phyloP scores from a whole-genome alignment of 2,888 invertebrate genomes.

The Lacanobia wlatinum region DNA sequence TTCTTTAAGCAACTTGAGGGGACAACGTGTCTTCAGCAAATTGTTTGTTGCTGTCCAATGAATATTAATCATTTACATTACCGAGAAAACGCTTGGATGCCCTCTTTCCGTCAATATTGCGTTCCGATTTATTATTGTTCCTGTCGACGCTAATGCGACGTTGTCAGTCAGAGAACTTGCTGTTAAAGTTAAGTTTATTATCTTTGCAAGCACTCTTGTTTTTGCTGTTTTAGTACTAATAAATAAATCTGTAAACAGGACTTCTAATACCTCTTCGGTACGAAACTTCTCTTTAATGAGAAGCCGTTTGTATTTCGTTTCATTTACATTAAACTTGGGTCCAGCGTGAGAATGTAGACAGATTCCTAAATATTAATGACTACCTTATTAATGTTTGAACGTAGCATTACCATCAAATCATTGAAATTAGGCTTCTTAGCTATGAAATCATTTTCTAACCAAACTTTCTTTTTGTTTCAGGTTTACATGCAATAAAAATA shows the following conservation, averaged over 20 bases:
- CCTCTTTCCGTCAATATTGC: conserved; percentile 68
- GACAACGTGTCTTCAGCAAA: conserved; percentile 65
- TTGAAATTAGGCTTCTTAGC: conserved; percentile 27
- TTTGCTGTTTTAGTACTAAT: conserved; percentile 52
- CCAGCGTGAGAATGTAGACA: conserved; percentile 52
- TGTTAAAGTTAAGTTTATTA: conserved; percentile 45
- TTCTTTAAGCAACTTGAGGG: conserved; percentile 70
- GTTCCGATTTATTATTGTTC: conserved; percentile 74
- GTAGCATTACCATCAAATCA: conserved; percentile 49
- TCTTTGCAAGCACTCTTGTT: conserved; percentile 30
- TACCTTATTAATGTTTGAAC: conserved; percentile 50
- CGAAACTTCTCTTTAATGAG: conserved; percentile 40
- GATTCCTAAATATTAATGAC: conserved; percentile 57
- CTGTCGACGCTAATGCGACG: conserved; percentile 73
- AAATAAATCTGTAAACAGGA: conserved; percentile 52
- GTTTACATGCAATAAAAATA: conserved; percentile 91
- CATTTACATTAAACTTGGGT: conserved; percentile 37
- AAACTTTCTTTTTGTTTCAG: conserved; percentile 85
- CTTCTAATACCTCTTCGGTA: conserved; percentile 31
- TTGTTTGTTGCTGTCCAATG: conserved; percentile 69
- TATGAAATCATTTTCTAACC: conserved; percentile 44
- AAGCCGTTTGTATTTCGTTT: conserved; percentile 45
- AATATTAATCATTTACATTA: conserved; percentile 76
- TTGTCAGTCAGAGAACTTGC: conserved; percentile 73
- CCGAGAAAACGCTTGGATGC: conserved; percentile 60